phyloP scores from a whole-genome alignment of 2,888 invertebrate genomes.

The Drosophila nr. perissopoda region DNA sequence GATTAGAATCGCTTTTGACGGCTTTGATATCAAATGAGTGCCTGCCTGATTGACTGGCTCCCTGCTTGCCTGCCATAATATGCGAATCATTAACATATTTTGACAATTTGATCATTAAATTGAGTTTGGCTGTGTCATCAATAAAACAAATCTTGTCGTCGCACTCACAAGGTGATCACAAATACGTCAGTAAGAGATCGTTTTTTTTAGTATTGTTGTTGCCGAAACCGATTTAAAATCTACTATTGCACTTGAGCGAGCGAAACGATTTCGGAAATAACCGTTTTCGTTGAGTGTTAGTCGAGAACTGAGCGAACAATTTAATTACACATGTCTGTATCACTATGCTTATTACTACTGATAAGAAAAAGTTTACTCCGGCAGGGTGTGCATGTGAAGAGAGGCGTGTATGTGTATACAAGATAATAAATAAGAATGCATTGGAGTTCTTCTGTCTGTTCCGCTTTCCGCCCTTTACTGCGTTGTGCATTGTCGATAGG shows the following conservation, averaged over 20 bases:
- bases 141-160: constrained; percentile 3
- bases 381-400: constrained; percentile 3
- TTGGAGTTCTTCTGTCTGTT: constrained; percentile 25
- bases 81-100: constrained; percentile 69
- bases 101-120: constrained; percentile 63
- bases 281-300: constrained; percentile 67
- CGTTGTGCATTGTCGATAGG: constrained; percentile 22
- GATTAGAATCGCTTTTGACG: constrained; percentile 51
- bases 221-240: constrained; percentile 24
- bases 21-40: constrained; percentile 47
- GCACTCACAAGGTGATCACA: constrained; percentile 39
- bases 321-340: constrained; percentile 58
- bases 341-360: constrained; percentile 44
- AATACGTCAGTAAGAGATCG: constrained; percentile 4
- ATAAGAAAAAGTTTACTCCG: constrained; percentile 64
- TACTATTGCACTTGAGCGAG: constrained; percentile 28
- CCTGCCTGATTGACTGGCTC: background rate
- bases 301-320: constrained; percentile 62
- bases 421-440: constrained; percentile 55
- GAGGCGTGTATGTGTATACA: constrained; percentile 21
- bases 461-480: constrained; percentile 18
- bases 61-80: constrained; percentile 33
- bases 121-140: constrained; percentile 7
- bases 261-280: constrained; percentile 49
- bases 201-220: constrained; percentile 11